These are phyloP conservation scores for Drosophila bifasciata DNA, from an alignment of 1,140 invertebrate genomes.

Conservation along the genomic window DNA sequence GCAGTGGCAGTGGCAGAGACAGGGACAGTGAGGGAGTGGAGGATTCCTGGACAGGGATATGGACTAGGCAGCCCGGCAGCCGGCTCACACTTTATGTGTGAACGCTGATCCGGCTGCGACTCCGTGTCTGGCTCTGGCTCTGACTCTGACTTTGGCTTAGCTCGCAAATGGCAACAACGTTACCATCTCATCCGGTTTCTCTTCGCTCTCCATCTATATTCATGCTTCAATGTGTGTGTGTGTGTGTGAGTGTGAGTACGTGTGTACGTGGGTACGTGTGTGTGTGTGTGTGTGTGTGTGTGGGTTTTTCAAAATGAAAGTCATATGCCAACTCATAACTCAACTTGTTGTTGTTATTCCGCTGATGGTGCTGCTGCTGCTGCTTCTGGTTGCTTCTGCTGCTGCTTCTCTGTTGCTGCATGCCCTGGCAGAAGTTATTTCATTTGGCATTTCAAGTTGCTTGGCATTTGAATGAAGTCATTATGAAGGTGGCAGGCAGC, in stretches of 20 bases:
- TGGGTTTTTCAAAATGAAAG: slow-evolving; percentile 76
- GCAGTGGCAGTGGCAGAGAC: too few relatives aligned
- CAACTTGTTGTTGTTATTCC: slow-evolving; percentile 64
- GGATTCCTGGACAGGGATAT: slow-evolving; percentile 40
- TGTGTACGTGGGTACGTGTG: slow-evolving; percentile 28
- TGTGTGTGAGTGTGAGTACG: slow-evolving; percentile 6
- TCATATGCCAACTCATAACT: slow-evolving; percentile 81
- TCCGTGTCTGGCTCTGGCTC: background rate
- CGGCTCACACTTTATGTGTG: slow-evolving; percentile 72
- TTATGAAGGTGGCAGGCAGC: slow-evolving; percentile 69
- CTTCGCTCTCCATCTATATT: slow-evolving; percentile 29
- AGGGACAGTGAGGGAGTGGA: background rate
- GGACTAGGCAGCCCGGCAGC: slow-evolving; percentile 50
- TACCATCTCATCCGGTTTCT: slow-evolving; percentile 52
- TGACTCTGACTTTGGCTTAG: slow-evolving; percentile 33
- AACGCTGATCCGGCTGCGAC: slow-evolving; percentile 42
- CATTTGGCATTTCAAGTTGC: slow-evolving; percentile 80
- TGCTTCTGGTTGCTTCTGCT: slow-evolving; percentile 9
- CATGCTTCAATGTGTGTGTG: slow-evolving; percentile 8
- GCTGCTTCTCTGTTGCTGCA: slow-evolving; percentile 21
- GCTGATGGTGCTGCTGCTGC: slow-evolving; percentile 24
- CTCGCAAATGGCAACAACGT: slow-evolving; percentile 63
- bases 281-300: slow-evolving; percentile 15
- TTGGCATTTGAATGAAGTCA: slow-evolving; percentile 81
- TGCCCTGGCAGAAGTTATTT: slow-evolving; percentile 73